Evolutionary conservation across 2,888 invertebrate genomes (phyloP).

Genomic region (Helobdella robusta): DNA sequence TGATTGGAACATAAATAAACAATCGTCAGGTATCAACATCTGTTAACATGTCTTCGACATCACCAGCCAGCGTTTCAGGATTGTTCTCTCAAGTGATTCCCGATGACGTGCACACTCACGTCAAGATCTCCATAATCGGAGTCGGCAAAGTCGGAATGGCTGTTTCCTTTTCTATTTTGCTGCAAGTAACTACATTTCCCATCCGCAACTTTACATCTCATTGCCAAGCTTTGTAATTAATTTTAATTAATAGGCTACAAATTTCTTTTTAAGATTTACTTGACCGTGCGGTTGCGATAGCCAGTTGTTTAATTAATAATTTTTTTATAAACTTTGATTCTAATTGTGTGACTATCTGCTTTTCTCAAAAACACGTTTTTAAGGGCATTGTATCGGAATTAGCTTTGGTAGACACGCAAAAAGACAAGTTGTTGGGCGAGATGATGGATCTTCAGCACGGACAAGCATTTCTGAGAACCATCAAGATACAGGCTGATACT

Average conservation of each 20-base stretch:
- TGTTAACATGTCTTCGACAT: slow-evolving; percentile 16
- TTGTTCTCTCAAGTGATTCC: slow-evolving; percentile 19
- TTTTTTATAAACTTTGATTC: too few species aligned
- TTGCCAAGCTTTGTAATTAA: too few species aligned
- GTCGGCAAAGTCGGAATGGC: slow-evolving; percentile 81
- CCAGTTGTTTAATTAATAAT: too few species aligned
- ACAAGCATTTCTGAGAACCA: slow-evolving; percentile 66
- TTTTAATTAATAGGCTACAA: too few species aligned
- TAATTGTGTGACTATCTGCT: slow-evolving; percentile 84
- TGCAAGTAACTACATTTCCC: slow-evolving; percentile 57
- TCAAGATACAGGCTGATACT: slow-evolving; percentile 66
- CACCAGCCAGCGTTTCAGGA: slow-evolving; percentile 8
- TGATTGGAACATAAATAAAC: too few species aligned
- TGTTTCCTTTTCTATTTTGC: slow-evolving; percentile 72
- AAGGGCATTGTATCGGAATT: slow-evolving; percentile 57
- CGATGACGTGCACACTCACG: slow-evolving; percentile 18
- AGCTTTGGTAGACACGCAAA: slow-evolving; percentile 69
- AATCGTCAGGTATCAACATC: too few species aligned
- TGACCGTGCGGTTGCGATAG: too few species aligned
- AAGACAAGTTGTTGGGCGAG: slow-evolving; percentile 75
- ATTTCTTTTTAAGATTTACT: too few species aligned
- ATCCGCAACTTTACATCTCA: too few species aligned
- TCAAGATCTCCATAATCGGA: slow-evolving; percentile 74
- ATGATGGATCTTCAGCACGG: slow-evolving; percentile 85
- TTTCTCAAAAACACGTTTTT: slow-evolving; percentile 61